These are phyloP conservation scores for Cenopis cana DNA, from an alignment of 2,888 invertebrate genomes.

Conservation along the genomic window DNA sequence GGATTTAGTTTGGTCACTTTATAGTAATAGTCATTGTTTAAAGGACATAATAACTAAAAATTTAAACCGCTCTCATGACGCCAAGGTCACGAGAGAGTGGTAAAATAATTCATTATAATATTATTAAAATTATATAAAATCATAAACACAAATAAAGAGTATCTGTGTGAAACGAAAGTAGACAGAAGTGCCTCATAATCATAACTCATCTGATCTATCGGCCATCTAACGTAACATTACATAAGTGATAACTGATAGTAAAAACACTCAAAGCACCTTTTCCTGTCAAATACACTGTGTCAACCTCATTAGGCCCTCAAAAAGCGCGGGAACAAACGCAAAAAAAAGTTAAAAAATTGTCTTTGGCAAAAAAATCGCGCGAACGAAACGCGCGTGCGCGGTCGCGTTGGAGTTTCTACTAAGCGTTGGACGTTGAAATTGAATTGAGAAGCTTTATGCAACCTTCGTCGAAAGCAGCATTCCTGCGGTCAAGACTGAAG, in stretches of 20 bases:
- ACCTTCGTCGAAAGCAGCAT: slow-evolving; percentile 80
- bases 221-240: slow-evolving; percentile 32
- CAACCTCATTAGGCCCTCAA: slow-evolving; percentile 56
- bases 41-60: background rate
- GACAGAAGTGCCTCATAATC: background rate
- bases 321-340: slow-evolving; percentile 38
- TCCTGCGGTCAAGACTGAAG: slow-evolving; percentile 76
- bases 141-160: slow-evolving; percentile 27
- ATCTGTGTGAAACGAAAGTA: background rate
- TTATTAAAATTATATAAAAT: background rate
- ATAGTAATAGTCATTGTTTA: background rate
- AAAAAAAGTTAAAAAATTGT: slow-evolving; percentile 32
- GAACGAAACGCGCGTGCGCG: slow-evolving; percentile 70
- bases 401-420: slow-evolving; percentile 72
- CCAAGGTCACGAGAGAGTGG: slow-evolving; percentile 51
- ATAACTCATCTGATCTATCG: slow-evolving; percentile 2
- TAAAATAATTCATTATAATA: slow-evolving; percentile 2
- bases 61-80: slow-evolving; percentile 48
- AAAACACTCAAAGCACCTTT: slow-evolving; percentile 32
- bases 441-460: slow-evolving; percentile 74
- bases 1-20: no score
- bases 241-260: slow-evolving; percentile 39
- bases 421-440: slow-evolving; percentile 67
- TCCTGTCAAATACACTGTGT: slow-evolving; percentile 48
- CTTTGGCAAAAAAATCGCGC: slow-evolving; percentile 51